Evolutionary conservation across 2,797 vertebrate genomes (phyloP), one percentile per base, ranked within the genome.

Genomic region (Pangasius djambal): DNA sequence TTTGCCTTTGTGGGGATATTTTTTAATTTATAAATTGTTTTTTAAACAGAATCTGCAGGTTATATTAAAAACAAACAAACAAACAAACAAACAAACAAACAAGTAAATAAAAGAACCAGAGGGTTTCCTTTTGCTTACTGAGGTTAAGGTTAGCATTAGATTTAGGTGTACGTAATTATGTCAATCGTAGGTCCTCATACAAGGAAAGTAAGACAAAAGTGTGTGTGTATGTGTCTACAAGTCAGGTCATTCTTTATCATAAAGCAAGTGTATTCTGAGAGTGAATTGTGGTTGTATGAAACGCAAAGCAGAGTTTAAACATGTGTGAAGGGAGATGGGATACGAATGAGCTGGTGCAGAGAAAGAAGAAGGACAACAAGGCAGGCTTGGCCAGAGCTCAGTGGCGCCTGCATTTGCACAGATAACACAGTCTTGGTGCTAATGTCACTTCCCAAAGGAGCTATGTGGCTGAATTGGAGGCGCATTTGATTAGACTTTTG

Each of bases 371-470:
- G 87, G 87, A 88, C 89, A 90, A 92, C 90, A 93, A 88, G 92
- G 94, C 72, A 48, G 87, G 61, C 89, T 89, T 94, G 94, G 93
- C 92, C 91, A 89, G 91, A 90, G 88, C 91, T 89, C 88, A 92
- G 92, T 88, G 84, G 92, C 12, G 94, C 92, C 96, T 96, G 96
- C 93, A 94, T 90, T 90, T 92, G 91, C 90, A 90, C 94, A 95
- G 96, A 96, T 96, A 96, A 95, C 93, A 89, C 92, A 92, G 94
- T 93, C 94, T 91, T 95, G 95, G 95, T 94, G 94, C 93, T 94
- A 96, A 96, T 95, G 95, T 95, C 93, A 94, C 91, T 89, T 95
- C 94, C 94, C 93, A 8, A 89, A 85, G 90, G 91, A 92, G 72
- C 83, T 88, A 83, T 91, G 88, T 82, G 89, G 63, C 87, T 74